A percentile compares a stretch with the other conserved stretches of the same genome.
Conservation (phyloP, 2,113 vertebrate genomes). For the Alces alces region DNA sequence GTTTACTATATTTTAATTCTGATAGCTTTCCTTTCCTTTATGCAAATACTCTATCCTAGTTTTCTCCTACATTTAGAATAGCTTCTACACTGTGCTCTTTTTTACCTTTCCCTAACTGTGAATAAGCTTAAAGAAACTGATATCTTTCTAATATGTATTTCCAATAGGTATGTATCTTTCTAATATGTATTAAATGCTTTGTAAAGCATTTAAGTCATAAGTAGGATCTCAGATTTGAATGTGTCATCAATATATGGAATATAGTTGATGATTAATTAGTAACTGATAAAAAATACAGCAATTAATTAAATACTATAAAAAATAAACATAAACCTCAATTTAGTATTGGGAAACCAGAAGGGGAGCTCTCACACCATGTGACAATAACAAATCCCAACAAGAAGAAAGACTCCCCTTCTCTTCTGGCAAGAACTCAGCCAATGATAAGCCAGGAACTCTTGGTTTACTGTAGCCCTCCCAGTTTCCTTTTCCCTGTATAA, state of each 20-base stretch:
- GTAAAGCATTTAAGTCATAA: not conserved
- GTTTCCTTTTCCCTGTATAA: not conserved
- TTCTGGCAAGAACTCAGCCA: not conserved
- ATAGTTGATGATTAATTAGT: not conserved
- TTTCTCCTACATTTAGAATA: not conserved
- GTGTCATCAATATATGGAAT: not conserved
- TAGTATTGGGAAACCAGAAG: not conserved
- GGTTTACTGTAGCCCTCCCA: not conserved
- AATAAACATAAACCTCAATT: not conserved
- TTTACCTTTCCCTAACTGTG: not conserved
- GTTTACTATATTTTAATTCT: not conserved
- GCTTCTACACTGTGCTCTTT: not conserved
- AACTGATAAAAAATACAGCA: not conserved
- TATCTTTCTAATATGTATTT: not conserved
- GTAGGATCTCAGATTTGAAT: not conserved
- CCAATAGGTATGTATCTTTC: not conserved
- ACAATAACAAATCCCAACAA: not conserved
- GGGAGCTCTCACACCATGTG: not conserved
- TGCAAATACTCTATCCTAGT: not conserved
- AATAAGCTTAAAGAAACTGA: not conserved
- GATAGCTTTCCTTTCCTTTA: not conserved
- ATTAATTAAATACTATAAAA: not conserved
- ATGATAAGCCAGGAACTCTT: not conserved
- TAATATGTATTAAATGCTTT: not conserved
- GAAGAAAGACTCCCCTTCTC: not conserved